phyloP scores from a whole-genome alignment of 2,797 vertebrate species.

The Rhinatrema bivittatum region DNA sequence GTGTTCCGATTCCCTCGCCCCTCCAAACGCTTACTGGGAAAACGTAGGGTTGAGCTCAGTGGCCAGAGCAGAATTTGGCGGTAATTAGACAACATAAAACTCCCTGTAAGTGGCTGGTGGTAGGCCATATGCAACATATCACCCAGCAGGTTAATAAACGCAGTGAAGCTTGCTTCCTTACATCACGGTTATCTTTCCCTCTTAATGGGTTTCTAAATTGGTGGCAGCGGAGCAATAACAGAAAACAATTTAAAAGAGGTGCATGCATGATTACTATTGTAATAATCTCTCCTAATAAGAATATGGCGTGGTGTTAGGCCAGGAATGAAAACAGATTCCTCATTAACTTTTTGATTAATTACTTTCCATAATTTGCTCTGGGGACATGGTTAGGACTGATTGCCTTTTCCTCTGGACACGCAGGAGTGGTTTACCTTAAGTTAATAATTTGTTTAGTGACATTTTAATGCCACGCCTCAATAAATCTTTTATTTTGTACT shows the following conservation, averaged over 20 bases:
- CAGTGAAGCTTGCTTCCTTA: background rate
- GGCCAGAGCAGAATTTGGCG: background rate
- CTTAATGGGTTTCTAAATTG: slow-evolving; percentile 64
- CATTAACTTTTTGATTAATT: slow-evolving; percentile 73
- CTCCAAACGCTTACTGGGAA: background rate
- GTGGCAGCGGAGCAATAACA: slow-evolving; percentile 60
- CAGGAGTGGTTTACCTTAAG: slow-evolving; percentile 40
- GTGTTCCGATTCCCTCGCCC: no score
- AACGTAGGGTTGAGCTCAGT: rapidly evolving
- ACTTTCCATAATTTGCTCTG: slow-evolving; percentile 58
- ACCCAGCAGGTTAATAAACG: background rate
- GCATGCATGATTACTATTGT: slow-evolving; percentile 68
- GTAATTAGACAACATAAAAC: rapidly evolving
- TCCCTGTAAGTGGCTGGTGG: rapidly evolving
- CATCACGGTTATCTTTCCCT: slow-evolving; percentile 47
- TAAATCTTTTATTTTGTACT: slow-evolving; percentile 20
- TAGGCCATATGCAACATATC: background rate
- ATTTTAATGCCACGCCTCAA: slow-evolving; percentile 39
- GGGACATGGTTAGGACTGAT: slow-evolving; percentile 41
- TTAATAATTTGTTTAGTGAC: slow-evolving; percentile 39
- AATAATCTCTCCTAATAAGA: slow-evolving; percentile 72
- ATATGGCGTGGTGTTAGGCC: slow-evolving; percentile 59
- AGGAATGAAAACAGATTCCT: slow-evolving; percentile 67
- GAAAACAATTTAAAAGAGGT: slow-evolving; percentile 60
- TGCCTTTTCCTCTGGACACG: slow-evolving; percentile 34